Evolutionary conservation across 1,140 invertebrate species (phyloP).

Genomic region (Dendrolimus punctatus): DNA sequence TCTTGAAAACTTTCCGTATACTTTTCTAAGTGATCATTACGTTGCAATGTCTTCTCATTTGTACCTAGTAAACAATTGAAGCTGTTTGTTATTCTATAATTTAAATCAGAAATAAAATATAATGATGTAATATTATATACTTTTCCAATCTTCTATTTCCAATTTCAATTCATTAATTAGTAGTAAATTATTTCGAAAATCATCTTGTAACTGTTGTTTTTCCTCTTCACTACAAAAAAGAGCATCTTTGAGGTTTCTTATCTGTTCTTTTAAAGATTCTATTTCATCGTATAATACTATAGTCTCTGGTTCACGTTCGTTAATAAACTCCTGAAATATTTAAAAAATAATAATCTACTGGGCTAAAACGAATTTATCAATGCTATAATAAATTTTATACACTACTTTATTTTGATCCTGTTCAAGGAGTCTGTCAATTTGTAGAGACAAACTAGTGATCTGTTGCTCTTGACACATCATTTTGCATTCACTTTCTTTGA

Average conservation of each 20-base stretch:
- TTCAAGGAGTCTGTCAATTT: slow-evolving; percentile 48
- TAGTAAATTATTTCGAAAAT: slow-evolving; percentile 44
- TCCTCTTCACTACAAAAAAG: slow-evolving; percentile 47
- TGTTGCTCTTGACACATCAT: slow-evolving; percentile 59
- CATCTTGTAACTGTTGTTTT: slow-evolving; percentile 40
- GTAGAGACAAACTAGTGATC: slow-evolving; percentile 47
- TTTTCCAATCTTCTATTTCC: slow-evolving; percentile 51
- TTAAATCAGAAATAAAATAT: slow-evolving; percentile 8
- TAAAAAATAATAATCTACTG: no score
- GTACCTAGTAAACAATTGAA: slow-evolving; percentile 26
- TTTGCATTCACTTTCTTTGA: slow-evolving; percentile 59
- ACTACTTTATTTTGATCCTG: slow-evolving; percentile 33
- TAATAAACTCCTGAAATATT: background rate
- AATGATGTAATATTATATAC: slow-evolving; percentile 21
- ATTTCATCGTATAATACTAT: slow-evolving; percentile 40
- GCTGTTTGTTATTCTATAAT: slow-evolving; percentile 1
- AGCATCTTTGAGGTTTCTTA: slow-evolving; percentile 43
- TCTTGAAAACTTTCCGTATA: slow-evolving; percentile 29
- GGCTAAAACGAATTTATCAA: slow-evolving; percentile 6
- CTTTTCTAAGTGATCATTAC: slow-evolving; percentile 37
- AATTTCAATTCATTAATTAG: slow-evolving; percentile 39
- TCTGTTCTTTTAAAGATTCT: slow-evolving; percentile 43
- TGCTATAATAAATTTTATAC: slow-evolving; percentile 10
- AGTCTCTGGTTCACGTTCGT: slow-evolving; percentile 23
- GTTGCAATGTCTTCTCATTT: slow-evolving; percentile 36